phyloP scores from a whole-genome alignment of 2,113 vertebrate genomes.

The Campylomormyrus tamandua region DNA sequence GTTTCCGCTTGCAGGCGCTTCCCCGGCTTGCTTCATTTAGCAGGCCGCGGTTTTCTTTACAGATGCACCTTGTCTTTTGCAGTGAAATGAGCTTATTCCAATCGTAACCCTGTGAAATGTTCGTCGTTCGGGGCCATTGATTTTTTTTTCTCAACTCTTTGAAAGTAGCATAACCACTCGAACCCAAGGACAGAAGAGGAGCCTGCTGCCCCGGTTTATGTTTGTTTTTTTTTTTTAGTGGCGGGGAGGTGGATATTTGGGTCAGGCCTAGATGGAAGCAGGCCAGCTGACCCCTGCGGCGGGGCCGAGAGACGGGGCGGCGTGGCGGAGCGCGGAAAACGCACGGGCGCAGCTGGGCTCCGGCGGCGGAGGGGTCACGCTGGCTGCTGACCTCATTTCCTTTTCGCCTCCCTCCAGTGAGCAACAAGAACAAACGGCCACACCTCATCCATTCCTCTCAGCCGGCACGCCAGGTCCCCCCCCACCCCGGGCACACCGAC shows the following conservation, averaged over 20 bases:
- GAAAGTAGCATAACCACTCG: background rate
- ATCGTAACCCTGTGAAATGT: background rate
- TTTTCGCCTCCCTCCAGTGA: conserved; percentile 20
- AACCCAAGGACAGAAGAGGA: background rate
- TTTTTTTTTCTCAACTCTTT: background rate
- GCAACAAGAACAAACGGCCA: conserved; percentile 16
- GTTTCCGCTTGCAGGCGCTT: background rate
- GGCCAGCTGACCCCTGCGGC: background rate
- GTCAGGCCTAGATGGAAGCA: background rate
- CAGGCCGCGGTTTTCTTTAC: background rate
- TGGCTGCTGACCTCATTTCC: conserved; percentile 20
- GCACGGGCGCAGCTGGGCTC: conserved; percentile 7
- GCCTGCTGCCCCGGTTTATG: background rate
- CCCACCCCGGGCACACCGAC: background rate
- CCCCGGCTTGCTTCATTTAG: no score
- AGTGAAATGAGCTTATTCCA: background rate
- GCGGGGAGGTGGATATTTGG: background rate
- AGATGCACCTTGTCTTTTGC: background rate
- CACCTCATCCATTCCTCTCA: background rate
- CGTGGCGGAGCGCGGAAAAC: conserved; percentile 13
- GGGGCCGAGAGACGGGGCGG: background rate
- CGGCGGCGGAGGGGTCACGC: background rate
- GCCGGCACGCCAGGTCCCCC: background rate
- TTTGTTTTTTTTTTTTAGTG: background rate
- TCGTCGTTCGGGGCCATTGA: background rate